Percentiles rank a stretch among this genome's conserved stretches.
Conservation (phyloP, 1,140 invertebrate species). For the Cephus cinctus region DNA sequence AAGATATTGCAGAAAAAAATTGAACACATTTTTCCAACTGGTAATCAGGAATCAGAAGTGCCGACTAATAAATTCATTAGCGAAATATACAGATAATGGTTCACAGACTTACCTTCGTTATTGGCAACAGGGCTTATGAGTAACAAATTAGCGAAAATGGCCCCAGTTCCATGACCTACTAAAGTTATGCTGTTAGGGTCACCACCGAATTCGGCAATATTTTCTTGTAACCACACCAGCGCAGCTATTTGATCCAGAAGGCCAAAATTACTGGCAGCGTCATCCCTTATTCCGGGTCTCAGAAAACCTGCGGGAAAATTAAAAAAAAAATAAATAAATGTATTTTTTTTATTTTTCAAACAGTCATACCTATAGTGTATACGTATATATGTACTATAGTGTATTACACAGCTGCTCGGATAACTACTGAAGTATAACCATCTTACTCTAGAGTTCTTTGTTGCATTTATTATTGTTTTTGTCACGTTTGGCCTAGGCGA, state of each 20-base stretch:
- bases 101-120: conserved; percentile 59
- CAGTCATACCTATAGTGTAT: too few relatives aligned
- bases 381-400: too few relatives aligned
- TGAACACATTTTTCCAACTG: too few relatives aligned
- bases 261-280: conserved; percentile 81
- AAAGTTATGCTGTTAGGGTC: conserved; percentile 82
- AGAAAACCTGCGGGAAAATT: conserved; percentile 68
- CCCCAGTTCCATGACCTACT: conserved; percentile 92
- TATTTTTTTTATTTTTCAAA: too few relatives aligned
- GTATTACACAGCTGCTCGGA: too few relatives aligned
- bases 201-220: conserved; percentile 83
- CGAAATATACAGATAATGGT: too few relatives aligned
- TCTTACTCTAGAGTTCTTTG: too few relatives aligned
- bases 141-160: conserved; percentile 86
- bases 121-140: conserved; percentile 81
- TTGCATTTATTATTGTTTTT: neutral
- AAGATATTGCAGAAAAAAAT: too few relatives aligned
- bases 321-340: neutral
- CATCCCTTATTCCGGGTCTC: conserved; percentile 69
- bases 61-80: too few relatives aligned
- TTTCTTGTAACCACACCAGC: conserved; percentile 84
- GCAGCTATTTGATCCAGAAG: conserved; percentile 86
- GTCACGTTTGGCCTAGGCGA: conserved; percentile 3
- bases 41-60: too few relatives aligned
- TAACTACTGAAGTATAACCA: too few relatives aligned